Percentiles rank a stretch among this genome's conserved stretches.
These are phyloP conservation scores for Sarcophaga bullata DNA, from an alignment of 1,140 invertebrate species.

Conservation along the genomic window DNA sequence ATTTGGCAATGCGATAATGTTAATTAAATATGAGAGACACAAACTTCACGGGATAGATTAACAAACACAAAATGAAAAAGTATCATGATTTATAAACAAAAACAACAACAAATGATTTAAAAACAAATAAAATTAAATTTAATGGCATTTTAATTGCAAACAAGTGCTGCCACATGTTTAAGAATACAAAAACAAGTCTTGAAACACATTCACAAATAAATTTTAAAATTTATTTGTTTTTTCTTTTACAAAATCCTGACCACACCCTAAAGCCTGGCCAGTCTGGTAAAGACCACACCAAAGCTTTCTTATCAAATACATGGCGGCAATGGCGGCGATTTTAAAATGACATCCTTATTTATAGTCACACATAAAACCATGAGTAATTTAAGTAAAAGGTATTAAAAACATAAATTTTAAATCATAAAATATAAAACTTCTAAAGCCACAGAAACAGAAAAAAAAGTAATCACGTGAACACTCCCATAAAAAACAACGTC, in stretches of 20 bases:
- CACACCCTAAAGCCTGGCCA: background rate
- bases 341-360: constrained; percentile 14
- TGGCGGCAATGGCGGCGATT: background rate
- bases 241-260: background rate
- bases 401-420: background rate
- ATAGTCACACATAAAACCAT: too few relatives aligned
- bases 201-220: background rate
- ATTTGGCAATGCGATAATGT: background rate
- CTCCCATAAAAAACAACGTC: too few relatives aligned
- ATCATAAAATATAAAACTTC: background rate
- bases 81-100: too few relatives aligned
- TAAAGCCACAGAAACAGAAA: too few relatives aligned
- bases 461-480: too few relatives aligned
- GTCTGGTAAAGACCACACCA: background rate
- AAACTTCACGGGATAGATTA: too few relatives aligned
- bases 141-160: too few relatives aligned
- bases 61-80: too few relatives aligned
- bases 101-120: too few relatives aligned
- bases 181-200: background rate
- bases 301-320: background rate
- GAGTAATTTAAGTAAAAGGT: background rate
- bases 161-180: too few relatives aligned
- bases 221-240: background rate
- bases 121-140: too few relatives aligned
- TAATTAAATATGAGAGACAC: constrained; percentile 3